Base-by-base conservation (phyloP, 2,797 vertebrate species). In the Danio albolineatus region DNA sequence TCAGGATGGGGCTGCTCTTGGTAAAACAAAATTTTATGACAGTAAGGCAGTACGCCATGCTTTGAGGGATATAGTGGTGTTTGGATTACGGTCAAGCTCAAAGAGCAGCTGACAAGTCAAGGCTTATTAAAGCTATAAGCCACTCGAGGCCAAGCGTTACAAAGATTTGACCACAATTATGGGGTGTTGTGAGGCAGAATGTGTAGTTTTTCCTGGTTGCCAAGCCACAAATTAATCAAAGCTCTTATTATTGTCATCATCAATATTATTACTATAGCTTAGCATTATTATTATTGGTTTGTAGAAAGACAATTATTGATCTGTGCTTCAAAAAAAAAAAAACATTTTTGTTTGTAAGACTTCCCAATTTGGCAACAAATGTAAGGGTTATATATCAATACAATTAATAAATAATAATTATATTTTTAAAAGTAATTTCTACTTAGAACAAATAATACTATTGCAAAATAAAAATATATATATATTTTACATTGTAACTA, bases 1-100 rank as follows among this genome's bases (percentile, higher is more conserved):
- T 17, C 28, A 71, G 43, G 71, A 83, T 53, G 49, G 46, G 75
- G 75, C n/a, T 51, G 54, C 28, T 77, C 60, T 73, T 59, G 66
- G 60, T 66, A 48, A 57, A 60, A 71, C 10, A 67, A 53, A 9
- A 53, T 16, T 46, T 48, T 64, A 54, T 39, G 48, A 64, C 10
- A 54, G 21, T 56, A 38, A 44, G 77, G 69, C 67, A 78, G 65
- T 16, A 51, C 19, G 76, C 65, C 76, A 78, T 78, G 44, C 12
- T 78, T 49, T 70, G 36, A 62, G 66, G 66, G 46, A 78, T 60
- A 17, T 43, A n/a, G 57, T 14, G 66, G 38, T 71, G 49, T 73
- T 56, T 46, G 39, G 57, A 54, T 71, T 46, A 78, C 12, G 13
- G 16, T 65, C 57, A 69, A 57, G 8, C 64, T 71, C 17, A 64